Percentiles rank a stretch among this genome's conserved stretches.
Conservation (phyloP, 1,140 invertebrate species). For the Cecropterus lyciades region DNA sequence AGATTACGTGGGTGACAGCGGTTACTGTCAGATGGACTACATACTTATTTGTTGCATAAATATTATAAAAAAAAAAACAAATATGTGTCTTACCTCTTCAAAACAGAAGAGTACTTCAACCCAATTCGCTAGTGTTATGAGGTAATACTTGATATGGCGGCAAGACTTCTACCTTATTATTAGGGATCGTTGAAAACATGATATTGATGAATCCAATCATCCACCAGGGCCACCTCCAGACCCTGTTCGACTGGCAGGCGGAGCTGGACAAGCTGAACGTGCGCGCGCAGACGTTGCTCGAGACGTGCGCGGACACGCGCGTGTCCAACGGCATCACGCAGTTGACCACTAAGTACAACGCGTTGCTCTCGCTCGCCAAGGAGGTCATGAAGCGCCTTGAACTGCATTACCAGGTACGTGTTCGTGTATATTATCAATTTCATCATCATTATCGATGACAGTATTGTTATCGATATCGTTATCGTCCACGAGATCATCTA, state of each 20-base stretch:
- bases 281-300: slow-evolving; percentile 94
- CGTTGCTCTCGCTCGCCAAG: slow-evolving; percentile 95
- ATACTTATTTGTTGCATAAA: too few species aligned
- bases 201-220: slow-evolving; percentile 12
- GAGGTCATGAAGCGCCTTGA: slow-evolving; percentile 96
- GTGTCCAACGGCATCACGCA: slow-evolving; percentile 97
- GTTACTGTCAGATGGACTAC: too few species aligned
- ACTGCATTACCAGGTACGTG: slow-evolving; percentile 95
- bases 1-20: too few species aligned
- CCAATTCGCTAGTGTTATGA: too few species aligned
- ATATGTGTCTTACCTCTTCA: too few species aligned
- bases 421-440: not conserved
- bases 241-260: slow-evolving; percentile 96
- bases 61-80: too few species aligned
- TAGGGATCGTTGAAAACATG: not conserved
- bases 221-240: slow-evolving; percentile 91
- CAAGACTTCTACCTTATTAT: too few species aligned
- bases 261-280: slow-evolving; percentile 96
- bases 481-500: too few species aligned
- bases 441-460: too few species aligned
- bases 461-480: too few species aligned
- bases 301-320: slow-evolving; percentile 96
- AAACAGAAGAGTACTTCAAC: too few species aligned
- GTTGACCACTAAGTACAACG: slow-evolving; percentile 97
- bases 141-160: too few species aligned